Conservation (phyloP, 2,113 vertebrate species). For the Pterocles orientalis region DNA sequence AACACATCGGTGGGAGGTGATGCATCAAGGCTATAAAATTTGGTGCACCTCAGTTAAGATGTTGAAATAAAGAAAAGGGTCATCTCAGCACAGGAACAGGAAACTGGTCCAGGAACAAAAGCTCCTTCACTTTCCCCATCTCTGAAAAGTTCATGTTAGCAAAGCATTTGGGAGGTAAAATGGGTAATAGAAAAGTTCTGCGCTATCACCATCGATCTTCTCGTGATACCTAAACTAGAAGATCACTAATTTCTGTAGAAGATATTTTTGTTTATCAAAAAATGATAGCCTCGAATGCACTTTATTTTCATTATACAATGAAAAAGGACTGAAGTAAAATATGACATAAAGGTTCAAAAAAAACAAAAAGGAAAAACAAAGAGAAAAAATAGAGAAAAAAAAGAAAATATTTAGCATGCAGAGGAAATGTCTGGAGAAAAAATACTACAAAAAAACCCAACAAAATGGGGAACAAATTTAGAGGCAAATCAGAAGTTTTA, state of each 20-base stretch:
- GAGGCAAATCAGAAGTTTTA: background rate
- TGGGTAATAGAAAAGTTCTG: background rate
- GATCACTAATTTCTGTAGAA: background rate
- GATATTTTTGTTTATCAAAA: background rate
- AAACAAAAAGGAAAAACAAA: background rate
- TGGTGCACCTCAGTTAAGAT: background rate
- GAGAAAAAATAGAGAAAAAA: background rate
- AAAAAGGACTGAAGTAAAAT: background rate
- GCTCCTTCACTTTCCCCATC: background rate
- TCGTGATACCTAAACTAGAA: background rate
- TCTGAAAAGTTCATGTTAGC: background rate
- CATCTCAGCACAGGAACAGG: background rate
- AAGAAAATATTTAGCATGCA: background rate
- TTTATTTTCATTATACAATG: background rate
- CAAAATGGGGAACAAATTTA: background rate
- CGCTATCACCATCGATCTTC: background rate
- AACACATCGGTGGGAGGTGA: background rate
- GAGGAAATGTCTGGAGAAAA: background rate
- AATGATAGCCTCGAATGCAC: background rate
- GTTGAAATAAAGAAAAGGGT: background rate
- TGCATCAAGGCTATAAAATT: background rate
- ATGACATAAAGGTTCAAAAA: background rate
- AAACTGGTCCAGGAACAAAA: background rate
- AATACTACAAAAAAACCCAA: fast-evolving
- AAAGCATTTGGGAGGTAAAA: conserved; percentile 25